Conservation (phyloP, 2,113 vertebrate genomes). For the Anhinga rufa region DNA sequence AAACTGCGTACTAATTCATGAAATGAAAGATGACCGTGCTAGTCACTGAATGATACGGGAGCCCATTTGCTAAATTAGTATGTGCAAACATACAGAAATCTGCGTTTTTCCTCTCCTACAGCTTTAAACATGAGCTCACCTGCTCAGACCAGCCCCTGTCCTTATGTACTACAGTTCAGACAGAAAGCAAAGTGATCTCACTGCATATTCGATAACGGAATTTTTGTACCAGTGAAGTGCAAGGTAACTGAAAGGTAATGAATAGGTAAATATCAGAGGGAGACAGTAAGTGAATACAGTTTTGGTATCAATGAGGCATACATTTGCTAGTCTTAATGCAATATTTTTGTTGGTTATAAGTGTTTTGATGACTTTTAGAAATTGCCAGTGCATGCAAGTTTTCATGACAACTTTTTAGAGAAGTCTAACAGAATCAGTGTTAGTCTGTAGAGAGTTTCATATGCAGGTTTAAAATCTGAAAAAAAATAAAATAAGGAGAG, state of each 20-base stretch:
- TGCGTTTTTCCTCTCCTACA: not conserved
- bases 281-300: not conserved
- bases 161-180: not conserved
- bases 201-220: not conserved
- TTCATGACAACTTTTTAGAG: constrained; percentile 4
- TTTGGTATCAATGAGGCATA: not conserved
- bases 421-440: constrained; percentile 20
- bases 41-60: constrained; percentile 37
- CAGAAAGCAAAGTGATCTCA: constrained; percentile 35
- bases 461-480: not conserved
- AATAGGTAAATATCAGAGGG: not conserved
- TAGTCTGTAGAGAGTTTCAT: not conserved
- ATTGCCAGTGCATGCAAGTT: not conserved
- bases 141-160: constrained; percentile 27
- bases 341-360: not conserved
- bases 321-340: not conserved
- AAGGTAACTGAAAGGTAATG: constrained; percentile 1
- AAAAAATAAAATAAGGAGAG: not conserved
- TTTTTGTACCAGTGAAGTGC: constrained; percentile 26
- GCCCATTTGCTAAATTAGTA: constrained; percentile 50
- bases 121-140: not conserved
- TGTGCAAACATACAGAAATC: constrained; percentile 57
- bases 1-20: constrained; percentile 76
- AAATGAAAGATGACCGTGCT: constrained; percentile 66
- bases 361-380: not conserved